Percentiles rank a stretch among this genome's conserved stretches.
These are phyloP conservation scores for Apteryx mantelli DNA, from an alignment of 2,113 vertebrate species.

Conservation along the genomic window DNA sequence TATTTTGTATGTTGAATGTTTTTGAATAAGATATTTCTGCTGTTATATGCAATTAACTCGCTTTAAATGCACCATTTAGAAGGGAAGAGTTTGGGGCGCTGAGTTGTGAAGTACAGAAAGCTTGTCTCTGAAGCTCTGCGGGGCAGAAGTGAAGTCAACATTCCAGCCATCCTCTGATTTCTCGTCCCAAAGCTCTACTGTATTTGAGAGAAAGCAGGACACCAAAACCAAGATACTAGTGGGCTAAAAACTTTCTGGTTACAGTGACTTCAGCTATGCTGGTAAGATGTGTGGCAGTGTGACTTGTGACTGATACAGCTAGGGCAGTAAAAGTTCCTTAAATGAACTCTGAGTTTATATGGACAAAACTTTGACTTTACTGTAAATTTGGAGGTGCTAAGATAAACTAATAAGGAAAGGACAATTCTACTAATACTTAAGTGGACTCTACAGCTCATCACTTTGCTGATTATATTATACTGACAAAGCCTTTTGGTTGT, in stretches of 20 bases:
- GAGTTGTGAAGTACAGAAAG: not conserved
- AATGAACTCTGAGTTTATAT: not conserved
- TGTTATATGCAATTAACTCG: not conserved
- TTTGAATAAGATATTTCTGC: not conserved
- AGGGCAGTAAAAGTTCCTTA: not conserved
- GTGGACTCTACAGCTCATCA: rapidly evolving
- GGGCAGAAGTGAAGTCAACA: rapidly evolving
- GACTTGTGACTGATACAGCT: not conserved
- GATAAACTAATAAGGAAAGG: not conserved
- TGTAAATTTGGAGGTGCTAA: not conserved
- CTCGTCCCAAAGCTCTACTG: not conserved
- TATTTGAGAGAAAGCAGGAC: not conserved
- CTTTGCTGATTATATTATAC: not conserved
- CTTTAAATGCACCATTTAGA: not conserved
- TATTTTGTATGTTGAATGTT: not conserved
- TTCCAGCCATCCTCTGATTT: rapidly evolving
- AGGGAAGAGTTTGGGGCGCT: not conserved
- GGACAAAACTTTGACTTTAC: not conserved
- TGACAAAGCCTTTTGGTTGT: not conserved
- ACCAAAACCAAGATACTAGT: not conserved
- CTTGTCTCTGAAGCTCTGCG: not conserved
- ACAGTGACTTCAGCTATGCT: not conserved
- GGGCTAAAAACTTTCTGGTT: not conserved
- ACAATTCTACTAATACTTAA: not conserved
- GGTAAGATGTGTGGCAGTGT: not conserved